Conservation (phyloP, 2,797 vertebrate genomes). For the Gephyroberyx darwinii region DNA sequence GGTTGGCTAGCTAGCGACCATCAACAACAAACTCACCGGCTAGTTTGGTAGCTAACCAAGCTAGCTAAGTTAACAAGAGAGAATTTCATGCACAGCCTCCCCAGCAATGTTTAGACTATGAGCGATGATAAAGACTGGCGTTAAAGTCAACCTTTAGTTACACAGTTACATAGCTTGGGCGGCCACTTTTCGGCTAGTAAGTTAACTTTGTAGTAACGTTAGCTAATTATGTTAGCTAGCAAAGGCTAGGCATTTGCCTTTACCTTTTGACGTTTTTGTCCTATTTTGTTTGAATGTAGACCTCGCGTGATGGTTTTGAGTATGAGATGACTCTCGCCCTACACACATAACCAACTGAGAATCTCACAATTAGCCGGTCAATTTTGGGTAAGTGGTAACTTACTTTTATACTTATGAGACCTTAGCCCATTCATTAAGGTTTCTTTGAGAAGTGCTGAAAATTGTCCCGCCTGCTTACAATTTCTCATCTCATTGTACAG, state of each 20-base stretch:
- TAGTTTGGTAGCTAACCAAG: conserved; percentile 57
- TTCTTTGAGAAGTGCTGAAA: background rate
- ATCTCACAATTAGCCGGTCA: conserved; percentile 42
- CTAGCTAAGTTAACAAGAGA: conserved; percentile 55
- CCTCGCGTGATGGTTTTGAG: conserved; percentile 39
- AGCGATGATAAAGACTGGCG: background rate
- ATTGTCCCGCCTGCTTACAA: background rate
- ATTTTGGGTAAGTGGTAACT: conserved; percentile 33
- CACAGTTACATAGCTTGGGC: background rate
- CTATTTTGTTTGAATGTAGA: conserved; percentile 27
- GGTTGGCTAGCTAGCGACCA: background rate
- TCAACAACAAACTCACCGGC: conserved; percentile 36
- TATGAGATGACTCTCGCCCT: conserved; percentile 63
- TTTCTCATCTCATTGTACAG: conserved; percentile 59
- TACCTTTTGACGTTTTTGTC: background rate
- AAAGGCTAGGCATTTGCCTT: background rate
- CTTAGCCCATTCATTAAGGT: no score
- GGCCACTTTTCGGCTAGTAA: background rate
- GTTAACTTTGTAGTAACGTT: no score
- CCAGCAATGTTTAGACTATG: background rate
- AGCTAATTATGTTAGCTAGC: background rate
- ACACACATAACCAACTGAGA: conserved; percentile 49
- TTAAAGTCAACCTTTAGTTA: background rate
- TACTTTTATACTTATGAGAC: background rate
- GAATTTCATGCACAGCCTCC: background rate